Evolutionary conservation across 37 sponge, comb jelly and placozoan genomes (phyloP), one percentile per base, ranked within the genome.

Genomic region (Oscarella lobularis): DNA sequence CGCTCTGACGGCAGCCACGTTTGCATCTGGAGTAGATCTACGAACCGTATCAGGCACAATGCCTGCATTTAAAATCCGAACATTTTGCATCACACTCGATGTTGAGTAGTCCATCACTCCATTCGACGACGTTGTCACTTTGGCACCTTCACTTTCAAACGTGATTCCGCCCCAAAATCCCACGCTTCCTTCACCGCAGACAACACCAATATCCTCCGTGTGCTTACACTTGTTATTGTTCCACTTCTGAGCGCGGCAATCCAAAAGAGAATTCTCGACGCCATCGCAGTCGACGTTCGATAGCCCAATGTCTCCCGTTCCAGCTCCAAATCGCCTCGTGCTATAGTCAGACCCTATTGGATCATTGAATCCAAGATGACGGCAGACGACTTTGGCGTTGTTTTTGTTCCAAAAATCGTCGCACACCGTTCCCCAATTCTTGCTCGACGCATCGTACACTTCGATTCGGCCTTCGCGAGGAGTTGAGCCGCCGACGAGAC

Each of bases 401-500:
- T 4, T 20, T 68, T 5, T 14, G 33, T 14, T 68, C 71, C 71
- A 68, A 14, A 4, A 68, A 14, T 68, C 71, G 33, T 68, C 71
- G 31, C 71, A 68, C 31, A 68, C 71, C 35, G 71, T 68, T 68
- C 71, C 71, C 71, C 71, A 68, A n/a, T n/a, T n/a, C n/a, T n/a
- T n/a, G 33, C 71, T 4, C 5, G 6, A 20, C 29, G 35, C 71
- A 20, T 29, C 6, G 31, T 30, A 68, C 31, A 68, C 71, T 14
- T 68, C 71, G 4, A 68, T 35, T 20, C 71, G 29, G 6, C 71
- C 71, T 20, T 14, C 31, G 6, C 33, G 29, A 35, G 71, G 29
- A 68, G 31, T 68, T 20, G 9, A 20, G 31, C 71, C 71, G 6
- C 71, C 71, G 31, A 14, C 71, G 6, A 68, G 71, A 29, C 71